These are phyloP conservation scores for Barbus barbus DNA, from an alignment of 2,113 vertebrate species.

Conservation along the genomic window DNA sequence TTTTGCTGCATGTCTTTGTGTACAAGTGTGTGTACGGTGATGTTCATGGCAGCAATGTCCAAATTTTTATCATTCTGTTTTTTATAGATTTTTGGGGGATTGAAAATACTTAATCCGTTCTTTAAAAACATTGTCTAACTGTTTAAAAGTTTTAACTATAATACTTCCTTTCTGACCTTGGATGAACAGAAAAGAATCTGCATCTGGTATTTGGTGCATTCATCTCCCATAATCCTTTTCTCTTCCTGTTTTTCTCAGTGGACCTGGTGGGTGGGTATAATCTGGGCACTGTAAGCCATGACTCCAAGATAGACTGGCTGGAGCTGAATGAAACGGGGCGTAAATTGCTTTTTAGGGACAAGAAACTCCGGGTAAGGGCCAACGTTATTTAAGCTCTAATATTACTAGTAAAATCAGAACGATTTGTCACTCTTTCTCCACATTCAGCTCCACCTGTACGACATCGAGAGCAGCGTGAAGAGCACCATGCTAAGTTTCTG, in stretches of 20 bases:
- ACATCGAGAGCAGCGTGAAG: slow-evolving; percentile 80
- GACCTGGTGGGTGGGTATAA: slow-evolving; percentile 85
- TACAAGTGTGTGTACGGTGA: neutral
- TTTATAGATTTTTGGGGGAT: neutral
- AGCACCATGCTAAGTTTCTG: slow-evolving; percentile 88
- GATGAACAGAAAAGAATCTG: neutral
- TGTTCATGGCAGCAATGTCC: neutral
- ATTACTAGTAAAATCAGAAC: neutral
- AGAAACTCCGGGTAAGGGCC: slow-evolving; percentile 87
- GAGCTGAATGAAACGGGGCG: slow-evolving; percentile 93
- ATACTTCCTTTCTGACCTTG: neutral
- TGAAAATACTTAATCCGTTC: neutral
- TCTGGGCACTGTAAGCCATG: slow-evolving; percentile 84
- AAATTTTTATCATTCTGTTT: neutral
- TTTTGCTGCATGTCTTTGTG: neutral
- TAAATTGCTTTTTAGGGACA: slow-evolving; percentile 96
- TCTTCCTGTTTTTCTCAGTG: slow-evolving; percentile 74
- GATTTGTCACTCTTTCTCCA: slow-evolving; percentile 8
- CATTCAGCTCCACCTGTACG: slow-evolving; percentile 87
- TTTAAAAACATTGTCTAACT: neutral
- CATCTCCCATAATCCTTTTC: neutral
- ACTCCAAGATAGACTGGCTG: slow-evolving; percentile 94
- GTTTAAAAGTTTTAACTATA: neutral
- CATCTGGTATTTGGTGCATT: neutral
- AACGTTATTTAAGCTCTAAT: slow-evolving; percentile 10